phyloP scores from a whole-genome alignment of 2,797 vertebrate species.

The Diceros bicornis region DNA sequence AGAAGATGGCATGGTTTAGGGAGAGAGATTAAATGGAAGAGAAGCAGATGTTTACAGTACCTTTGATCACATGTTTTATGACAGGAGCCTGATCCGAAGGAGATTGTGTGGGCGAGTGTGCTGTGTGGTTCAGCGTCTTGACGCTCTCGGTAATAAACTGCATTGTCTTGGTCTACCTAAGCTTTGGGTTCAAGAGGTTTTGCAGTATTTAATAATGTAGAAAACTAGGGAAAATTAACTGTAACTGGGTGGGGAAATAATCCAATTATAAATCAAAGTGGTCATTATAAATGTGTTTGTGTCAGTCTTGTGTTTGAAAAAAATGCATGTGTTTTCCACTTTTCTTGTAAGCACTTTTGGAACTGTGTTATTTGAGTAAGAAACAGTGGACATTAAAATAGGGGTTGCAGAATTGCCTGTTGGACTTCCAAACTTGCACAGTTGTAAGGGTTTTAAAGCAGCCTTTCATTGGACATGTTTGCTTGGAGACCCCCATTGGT shows the following conservation, averaged over 20 bases:
- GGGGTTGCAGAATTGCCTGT: neutral
- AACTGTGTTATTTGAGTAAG: slow-evolving; percentile 54
- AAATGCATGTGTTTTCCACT: slow-evolving; percentile 27
- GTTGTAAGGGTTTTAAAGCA: neutral
- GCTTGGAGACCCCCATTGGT: neutral
- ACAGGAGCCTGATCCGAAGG: slow-evolving; percentile 65
- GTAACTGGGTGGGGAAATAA: neutral
- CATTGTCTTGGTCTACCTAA: neutral
- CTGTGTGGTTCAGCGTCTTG: neutral
- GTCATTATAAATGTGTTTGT: neutral
- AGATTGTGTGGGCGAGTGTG: neutral
- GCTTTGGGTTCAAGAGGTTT: neutral
- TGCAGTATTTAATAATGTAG: neutral
- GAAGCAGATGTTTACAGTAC: slow-evolving; percentile 77
- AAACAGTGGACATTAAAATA: neutral
- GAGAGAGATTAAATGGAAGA: slow-evolving; percentile 79
- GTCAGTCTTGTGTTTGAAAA: slow-evolving; percentile 3
- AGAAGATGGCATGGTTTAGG: slow-evolving; percentile 82
- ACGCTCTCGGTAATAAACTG: neutral
- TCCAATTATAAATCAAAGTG: slow-evolving; percentile 6
- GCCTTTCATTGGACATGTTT: neutral
- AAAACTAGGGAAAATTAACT: neutral
- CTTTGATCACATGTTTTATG: slow-evolving; percentile 57
- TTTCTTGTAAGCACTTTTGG: slow-evolving; percentile 59
- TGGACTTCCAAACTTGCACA: slow-evolving; percentile 11